These are phyloP conservation scores for Masnerella sp. DNA, from an alignment of 2,888 invertebrate species.

Conservation along the genomic window DNA sequence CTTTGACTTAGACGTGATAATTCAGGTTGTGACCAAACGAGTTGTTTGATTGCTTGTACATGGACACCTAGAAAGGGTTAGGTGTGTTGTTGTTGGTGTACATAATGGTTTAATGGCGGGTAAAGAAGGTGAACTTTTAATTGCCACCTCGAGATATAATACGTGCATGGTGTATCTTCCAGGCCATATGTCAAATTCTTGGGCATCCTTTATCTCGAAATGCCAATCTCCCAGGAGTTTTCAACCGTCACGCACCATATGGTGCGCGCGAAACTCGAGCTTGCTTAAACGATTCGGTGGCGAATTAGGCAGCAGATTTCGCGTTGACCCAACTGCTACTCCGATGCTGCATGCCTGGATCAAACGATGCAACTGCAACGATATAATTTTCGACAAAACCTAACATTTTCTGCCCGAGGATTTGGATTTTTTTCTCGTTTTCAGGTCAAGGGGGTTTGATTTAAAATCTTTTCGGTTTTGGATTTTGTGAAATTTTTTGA, in stretches of 20 bases:
- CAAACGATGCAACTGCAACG: not conserved
- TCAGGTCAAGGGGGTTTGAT: no score
- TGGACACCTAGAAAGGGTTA: constrained; percentile 9
- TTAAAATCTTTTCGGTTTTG: no score
- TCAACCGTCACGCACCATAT: constrained; percentile 66
- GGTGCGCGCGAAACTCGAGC: constrained; percentile 66
- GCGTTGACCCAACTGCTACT: constrained; percentile 69
- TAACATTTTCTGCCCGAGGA: no score
- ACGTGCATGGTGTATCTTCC: constrained; percentile 46
- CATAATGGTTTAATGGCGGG: constrained; percentile 23
- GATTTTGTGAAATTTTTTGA: no score
- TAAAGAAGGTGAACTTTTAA: constrained; percentile 47
- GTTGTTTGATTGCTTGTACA: constrained; percentile 16
- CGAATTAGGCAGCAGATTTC: constrained; percentile 64
- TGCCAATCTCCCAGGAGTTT: constrained; percentile 62
- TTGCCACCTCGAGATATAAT: constrained; percentile 55
- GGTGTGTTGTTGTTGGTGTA: no score
- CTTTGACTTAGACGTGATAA: constrained; percentile 6
- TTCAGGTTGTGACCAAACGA: constrained; percentile 24
- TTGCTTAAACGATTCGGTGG: constrained; percentile 60
- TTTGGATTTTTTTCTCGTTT: no score
- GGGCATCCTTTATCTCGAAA: constrained; percentile 57
- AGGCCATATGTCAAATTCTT: constrained; percentile 59
- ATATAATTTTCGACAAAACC: no score
- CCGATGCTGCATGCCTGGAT: not conserved